phyloP scores from a whole-genome alignment of 1,140 invertebrate species.

The Cryptotermes secundus region DNA sequence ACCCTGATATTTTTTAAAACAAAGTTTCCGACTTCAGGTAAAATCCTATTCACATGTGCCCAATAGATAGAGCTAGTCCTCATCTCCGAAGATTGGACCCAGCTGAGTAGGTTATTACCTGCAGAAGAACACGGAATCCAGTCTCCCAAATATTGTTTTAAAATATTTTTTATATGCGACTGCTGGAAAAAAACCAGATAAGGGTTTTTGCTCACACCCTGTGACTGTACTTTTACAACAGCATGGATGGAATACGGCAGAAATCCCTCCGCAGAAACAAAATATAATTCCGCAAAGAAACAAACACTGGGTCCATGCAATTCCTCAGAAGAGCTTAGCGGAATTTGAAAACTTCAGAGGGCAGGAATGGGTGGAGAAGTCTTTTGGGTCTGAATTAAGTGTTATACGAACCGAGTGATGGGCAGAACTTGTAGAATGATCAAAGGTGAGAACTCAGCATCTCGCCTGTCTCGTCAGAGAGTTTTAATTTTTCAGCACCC shows the following conservation, averaged over 20 bases:
- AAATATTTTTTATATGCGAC: not conserved
- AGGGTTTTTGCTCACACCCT: not conserved
- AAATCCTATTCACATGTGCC: no score
- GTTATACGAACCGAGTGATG: not conserved
- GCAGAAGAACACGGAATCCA: no score
- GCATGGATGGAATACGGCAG: not conserved
- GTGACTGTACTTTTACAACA: not conserved
- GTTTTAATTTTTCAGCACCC: no score
- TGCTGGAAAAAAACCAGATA: not conserved
- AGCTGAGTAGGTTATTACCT: no score
- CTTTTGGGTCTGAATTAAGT: not conserved
- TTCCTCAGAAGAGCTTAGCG: not conserved
- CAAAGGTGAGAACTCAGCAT: no score
- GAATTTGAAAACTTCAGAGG: not conserved
- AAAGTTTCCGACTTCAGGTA: no score
- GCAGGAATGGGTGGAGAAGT: not conserved
- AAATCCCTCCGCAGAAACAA: not conserved
- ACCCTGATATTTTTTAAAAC: no score
- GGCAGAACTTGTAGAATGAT: not conserved
- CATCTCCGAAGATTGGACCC: no score
- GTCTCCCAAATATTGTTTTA: not conserved
- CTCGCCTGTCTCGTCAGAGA: no score
- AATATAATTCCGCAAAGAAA: slow-evolving; percentile 14
- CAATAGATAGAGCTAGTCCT: no score
- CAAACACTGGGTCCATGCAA: not conserved